These are phyloP conservation scores for Apocheima hispidaria DNA, from an alignment of 2,888 invertebrate species.

Conservation along the genomic window DNA sequence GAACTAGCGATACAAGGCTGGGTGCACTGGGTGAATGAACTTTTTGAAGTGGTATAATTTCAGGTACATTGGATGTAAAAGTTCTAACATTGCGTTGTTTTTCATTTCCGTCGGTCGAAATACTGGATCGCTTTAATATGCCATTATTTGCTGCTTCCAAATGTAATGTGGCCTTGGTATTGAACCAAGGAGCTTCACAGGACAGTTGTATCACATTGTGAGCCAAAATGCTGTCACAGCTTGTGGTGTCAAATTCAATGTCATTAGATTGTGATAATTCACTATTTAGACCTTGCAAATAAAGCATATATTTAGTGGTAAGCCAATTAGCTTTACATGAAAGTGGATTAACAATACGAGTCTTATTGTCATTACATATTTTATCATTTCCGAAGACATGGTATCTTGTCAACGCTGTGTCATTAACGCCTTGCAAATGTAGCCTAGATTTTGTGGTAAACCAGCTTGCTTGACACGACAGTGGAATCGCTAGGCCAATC, in stretches of 20 bases:
- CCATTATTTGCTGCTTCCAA: not conserved
- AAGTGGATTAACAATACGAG: not conserved
- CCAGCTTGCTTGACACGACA: no score
- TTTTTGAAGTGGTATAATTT: not conserved
- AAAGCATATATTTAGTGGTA: not conserved
- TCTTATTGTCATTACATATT: not conserved
- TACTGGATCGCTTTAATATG: not conserved
- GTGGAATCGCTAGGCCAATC: no score
- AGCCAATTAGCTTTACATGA: not conserved
- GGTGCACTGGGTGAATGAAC: slow-evolving; percentile 8
- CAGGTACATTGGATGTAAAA: not conserved
- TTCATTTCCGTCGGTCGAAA: slow-evolving; percentile 1
- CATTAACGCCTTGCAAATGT: no score
- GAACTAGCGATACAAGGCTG: slow-evolving; percentile 27
- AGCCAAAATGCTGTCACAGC: not conserved
- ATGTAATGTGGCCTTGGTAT: slow-evolving; percentile 1
- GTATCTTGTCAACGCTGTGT: no score
- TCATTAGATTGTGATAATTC: not conserved
- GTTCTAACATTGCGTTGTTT: not conserved
- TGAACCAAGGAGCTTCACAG: slow-evolving; percentile 5
- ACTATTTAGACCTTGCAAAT: not conserved
- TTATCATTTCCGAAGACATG: no score
- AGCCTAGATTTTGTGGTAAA: no score
- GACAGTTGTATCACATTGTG: not conserved
- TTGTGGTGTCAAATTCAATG: not conserved